Evolutionary conservation across 2,888 invertebrate genomes (phyloP), one percentile per base, ranked within the genome.

Genomic region (Ennomos fuscantarius): DNA sequence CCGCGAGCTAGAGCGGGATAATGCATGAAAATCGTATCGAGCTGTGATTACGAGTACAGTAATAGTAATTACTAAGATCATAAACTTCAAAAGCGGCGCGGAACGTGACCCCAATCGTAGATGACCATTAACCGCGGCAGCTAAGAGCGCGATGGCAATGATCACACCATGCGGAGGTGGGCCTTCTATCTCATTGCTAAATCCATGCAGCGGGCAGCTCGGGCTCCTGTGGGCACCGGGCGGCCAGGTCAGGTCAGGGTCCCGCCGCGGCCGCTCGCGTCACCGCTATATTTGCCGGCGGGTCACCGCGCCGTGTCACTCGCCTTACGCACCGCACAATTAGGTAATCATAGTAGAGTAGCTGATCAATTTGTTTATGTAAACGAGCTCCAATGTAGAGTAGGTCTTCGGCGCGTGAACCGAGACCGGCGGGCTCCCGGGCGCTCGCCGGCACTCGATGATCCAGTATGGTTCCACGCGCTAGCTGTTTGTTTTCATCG

Each of bases 281-380:
- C 72, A 76, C 61, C 71, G 64, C 72, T 76, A 70, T 68, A 68
- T 72, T 59, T 52, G 64, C 48, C 43, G 48, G 40, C 57, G 45
- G 42, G 33, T 42, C 57, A 51, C 44, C 47, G 34, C 49, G 6
- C 51, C 49, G 15, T 13, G 49, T 53, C 40, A 53, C 43, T 59
- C 39, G 43, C 42, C 43, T 45, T 50, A 40, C 60, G 57, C 56
- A 48, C 50, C 60, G 32, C 53, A 53, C 55, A 37, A 37, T 54
- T 54, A 50, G 54, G 54, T 53, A 49, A 54, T 44, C 33, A 45
- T 53, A 33, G 46, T 43, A 37, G 45, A 37, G 31, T 40, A 31
- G 13, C 36, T 9, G 11, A n/a, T 24, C 12, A 24, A 10, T 46
- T n/a, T 50, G 50, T 46, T 55, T 40, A 35, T 43, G 34, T 24